Evolutionary conservation across 2,113 vertebrate genomes (phyloP).

Genomic region (Orcinus orca): DNA sequence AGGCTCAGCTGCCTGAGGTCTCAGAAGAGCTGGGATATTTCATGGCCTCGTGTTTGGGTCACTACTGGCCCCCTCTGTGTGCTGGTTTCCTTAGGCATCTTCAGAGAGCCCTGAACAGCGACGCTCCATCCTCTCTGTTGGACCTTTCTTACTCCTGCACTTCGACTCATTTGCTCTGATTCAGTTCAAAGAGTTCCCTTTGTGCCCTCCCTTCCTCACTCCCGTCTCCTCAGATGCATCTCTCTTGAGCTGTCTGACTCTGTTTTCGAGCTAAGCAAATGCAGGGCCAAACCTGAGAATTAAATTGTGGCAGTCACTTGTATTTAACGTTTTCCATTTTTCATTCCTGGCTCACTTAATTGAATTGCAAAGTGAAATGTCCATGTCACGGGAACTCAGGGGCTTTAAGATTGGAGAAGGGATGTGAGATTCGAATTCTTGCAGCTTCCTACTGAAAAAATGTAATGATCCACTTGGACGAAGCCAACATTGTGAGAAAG

Average conservation of each 20-base stretch:
- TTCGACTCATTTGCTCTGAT: neutral
- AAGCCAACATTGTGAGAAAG: neutral
- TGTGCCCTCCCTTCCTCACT: neutral
- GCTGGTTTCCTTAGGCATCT: neutral
- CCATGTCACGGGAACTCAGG: neutral
- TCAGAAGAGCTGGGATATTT: neutral
- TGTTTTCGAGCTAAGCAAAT: neutral
- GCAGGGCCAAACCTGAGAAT: neutral
- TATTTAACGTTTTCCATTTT: constrained; percentile 22
- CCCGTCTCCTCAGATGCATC: neutral
- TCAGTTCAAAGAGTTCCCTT: neutral
- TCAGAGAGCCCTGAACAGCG: neutral
- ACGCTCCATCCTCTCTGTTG: neutral
- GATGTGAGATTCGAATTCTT: neutral
- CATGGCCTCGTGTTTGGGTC: neutral
- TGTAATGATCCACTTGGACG: neutral
- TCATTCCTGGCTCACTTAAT: constrained; percentile 1
- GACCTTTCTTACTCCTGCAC: neutral
- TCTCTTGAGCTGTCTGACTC: neutral
- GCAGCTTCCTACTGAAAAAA: neutral
- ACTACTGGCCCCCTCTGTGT: neutral
- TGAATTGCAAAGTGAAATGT: neutral
- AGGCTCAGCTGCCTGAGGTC: neutral
- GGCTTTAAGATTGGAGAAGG: neutral
- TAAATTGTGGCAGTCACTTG: neutral